Percentiles rank a stretch among this genome's conserved stretches.
These are phyloP conservation scores for Patagioenas fasciata DNA, from an alignment of 2,113 vertebrate species.

Conservation along the genomic window DNA sequence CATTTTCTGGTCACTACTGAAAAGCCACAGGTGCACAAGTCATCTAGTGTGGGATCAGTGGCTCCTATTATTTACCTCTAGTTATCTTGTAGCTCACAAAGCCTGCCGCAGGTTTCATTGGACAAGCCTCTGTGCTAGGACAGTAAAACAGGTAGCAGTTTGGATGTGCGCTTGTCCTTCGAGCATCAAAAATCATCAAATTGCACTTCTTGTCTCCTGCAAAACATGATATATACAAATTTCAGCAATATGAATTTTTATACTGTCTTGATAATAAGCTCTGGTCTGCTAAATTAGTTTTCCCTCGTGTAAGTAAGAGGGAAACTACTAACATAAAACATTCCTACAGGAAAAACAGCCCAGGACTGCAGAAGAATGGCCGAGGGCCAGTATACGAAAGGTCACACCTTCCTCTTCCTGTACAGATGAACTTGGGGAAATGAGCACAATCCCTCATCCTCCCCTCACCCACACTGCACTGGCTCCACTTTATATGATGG, in stretches of 20 bases:
- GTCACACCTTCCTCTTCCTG: constrained; percentile 48
- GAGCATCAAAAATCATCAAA: constrained; percentile 70
- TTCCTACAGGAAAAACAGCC: not conserved
- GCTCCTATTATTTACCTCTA: constrained; percentile 63
- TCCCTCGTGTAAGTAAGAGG: not conserved
- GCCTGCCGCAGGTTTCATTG: constrained; percentile 50
- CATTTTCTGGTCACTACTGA: not conserved
- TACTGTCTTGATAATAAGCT: not conserved
- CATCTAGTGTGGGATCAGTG: not conserved
- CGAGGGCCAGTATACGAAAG: not conserved
- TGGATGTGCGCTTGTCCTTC: constrained; percentile 33
- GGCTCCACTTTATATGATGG: not conserved
- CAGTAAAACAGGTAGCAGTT: constrained; percentile 81
- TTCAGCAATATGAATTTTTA: not conserved
- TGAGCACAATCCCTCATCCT: not conserved
- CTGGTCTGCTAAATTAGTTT: not conserved
- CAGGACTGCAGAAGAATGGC: constrained; percentile 3
- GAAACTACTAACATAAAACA: not conserved
- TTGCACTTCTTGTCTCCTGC: constrained; percentile 74
- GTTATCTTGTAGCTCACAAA: constrained; percentile 67
- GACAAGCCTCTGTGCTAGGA: constrained; percentile 72
- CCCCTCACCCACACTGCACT: not conserved
- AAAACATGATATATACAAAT: not conserved
- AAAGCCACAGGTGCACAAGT: not conserved
- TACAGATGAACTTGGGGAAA: not conserved